Conservation (phyloP, 1,140 invertebrate genomes). For the Drosophila lini region DNA sequence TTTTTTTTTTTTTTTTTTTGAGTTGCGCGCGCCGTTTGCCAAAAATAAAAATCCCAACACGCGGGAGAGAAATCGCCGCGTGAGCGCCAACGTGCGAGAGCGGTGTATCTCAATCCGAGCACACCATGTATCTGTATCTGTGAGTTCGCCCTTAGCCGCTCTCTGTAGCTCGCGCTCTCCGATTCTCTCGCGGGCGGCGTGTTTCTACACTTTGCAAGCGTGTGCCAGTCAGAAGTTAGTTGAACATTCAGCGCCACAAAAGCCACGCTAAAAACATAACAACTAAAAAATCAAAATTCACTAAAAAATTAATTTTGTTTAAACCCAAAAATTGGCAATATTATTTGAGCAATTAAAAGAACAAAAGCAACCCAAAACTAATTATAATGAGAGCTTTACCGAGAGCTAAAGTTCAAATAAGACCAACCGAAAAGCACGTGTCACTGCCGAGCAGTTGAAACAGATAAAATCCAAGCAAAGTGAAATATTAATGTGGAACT, state of each 20-base stretch:
- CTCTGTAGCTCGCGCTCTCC: slow-evolving; percentile 22
- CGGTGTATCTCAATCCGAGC: slow-evolving; percentile 18
- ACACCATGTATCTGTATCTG: slow-evolving; percentile 40
- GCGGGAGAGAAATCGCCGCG: slow-evolving; percentile 36
- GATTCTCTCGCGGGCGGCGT: slow-evolving; percentile 44
- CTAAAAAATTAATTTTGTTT: background rate
- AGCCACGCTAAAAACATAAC: slow-evolving; percentile 40
- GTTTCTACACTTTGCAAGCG: slow-evolving; percentile 54
- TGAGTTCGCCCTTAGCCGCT: slow-evolving; percentile 57
- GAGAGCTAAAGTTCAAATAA: background rate
- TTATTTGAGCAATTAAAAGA: background rate
- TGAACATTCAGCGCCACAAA: slow-evolving; percentile 49
- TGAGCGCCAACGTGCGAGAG: slow-evolving; percentile 5
- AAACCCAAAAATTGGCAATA: slow-evolving; percentile 9
- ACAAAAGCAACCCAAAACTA: background rate
- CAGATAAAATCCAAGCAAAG: slow-evolving; percentile 2
- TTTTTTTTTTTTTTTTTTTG: slow-evolving; percentile 15
- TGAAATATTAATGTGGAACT: slow-evolving; percentile 14
- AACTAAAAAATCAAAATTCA: slow-evolving; percentile 3
- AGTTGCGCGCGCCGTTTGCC: slow-evolving; percentile 77
- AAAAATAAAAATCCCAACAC: slow-evolving; percentile 71
- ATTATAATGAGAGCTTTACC: slow-evolving; percentile 31
- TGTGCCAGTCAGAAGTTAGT: slow-evolving; percentile 53
- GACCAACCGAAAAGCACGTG: slow-evolving; percentile 35
- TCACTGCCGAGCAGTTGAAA: slow-evolving; percentile 42